A percentile compares a stretch with the other conserved stretches of the same genome.
phyloP scores from a whole-genome alignment of 2,113 vertebrate genomes.

The Aptenodytes patagonicus region DNA sequence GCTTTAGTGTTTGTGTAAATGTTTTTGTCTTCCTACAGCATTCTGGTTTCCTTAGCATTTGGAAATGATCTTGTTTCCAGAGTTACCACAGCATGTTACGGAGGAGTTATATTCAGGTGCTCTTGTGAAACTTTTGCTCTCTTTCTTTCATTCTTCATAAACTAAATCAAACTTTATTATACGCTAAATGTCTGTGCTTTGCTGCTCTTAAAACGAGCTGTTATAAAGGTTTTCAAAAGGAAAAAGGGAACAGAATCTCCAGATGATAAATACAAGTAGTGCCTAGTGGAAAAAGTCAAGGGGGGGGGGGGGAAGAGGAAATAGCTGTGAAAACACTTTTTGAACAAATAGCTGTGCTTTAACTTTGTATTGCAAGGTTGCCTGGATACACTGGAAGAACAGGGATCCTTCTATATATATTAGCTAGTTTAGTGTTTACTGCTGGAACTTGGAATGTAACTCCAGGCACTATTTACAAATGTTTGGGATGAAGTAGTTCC shows the following conservation, averaged over 20 bases:
- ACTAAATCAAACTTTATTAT: neutral
- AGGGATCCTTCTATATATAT: conserved; percentile 16
- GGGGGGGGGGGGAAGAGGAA: neutral
- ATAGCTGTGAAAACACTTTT: conserved; percentile 53
- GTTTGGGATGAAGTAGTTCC: conserved; percentile 55
- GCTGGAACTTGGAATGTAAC: conserved; percentile 23
- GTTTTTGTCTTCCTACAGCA: neutral
- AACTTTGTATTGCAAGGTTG: conserved; percentile 47
- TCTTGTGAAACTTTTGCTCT: neutral
- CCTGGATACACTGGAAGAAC: conserved; percentile 43
- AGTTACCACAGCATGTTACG: fast-evolving
- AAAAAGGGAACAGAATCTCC: conserved; percentile 25
- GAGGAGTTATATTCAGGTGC: neutral
- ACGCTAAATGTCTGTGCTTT: neutral
- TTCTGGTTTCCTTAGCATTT: neutral
- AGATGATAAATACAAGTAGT: conserved; percentile 27
- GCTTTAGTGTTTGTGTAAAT: neutral
- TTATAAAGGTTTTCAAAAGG: neutral
- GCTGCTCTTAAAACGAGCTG: neutral
- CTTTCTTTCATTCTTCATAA: neutral
- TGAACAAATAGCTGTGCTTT: conserved; percentile 4
- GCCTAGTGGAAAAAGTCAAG: conserved; percentile 21
- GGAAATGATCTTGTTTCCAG: neutral
- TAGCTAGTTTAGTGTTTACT: conserved; percentile 32
- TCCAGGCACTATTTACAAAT: conserved; percentile 54